Percentiles rank a stretch among this genome's conserved stretches.
Evolutionary conservation across 2,797 vertebrate species (phyloP).

Genomic region (Pangasius mekongensis): DNA sequence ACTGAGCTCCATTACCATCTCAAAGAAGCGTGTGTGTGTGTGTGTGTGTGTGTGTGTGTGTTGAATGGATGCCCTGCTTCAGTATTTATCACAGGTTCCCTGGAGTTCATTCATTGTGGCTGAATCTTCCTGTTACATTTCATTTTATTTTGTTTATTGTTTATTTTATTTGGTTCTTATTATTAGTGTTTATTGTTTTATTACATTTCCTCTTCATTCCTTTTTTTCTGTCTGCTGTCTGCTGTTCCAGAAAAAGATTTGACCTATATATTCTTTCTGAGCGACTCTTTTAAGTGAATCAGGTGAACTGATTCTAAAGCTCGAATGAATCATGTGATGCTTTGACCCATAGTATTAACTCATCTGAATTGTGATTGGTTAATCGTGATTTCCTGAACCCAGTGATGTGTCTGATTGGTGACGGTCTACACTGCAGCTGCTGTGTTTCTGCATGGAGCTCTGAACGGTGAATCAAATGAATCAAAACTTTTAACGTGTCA

Average conservation of each 20-base stretch:
- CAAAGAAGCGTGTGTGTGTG: background rate
- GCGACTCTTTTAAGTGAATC: background rate
- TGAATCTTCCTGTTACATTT: background rate
- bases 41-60: slow-evolving; percentile 3
- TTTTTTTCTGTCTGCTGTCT: background rate
- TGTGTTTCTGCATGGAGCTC: background rate
- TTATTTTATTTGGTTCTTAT: background rate
- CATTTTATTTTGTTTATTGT: background rate
- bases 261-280: slow-evolving; percentile 1
- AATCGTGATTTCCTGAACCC: background rate
- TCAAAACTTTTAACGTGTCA: background rate
- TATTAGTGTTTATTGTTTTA: no score
- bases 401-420: background rate
- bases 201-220: background rate
- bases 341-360: background rate
- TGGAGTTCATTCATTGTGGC: background rate
- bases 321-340: background rate
- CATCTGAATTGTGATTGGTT: background rate
- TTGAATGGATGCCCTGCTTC: slow-evolving; percentile 12
- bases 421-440: background rate
- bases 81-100: slow-evolving; percentile 3
- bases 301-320: background rate
- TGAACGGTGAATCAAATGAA: background rate
- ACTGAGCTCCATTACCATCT: slow-evolving; percentile 17
- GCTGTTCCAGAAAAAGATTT: background rate